These are phyloP conservation scores for Sus cebifrons DNA, from an alignment of 2,797 vertebrate genomes.

Conservation along the genomic window DNA sequence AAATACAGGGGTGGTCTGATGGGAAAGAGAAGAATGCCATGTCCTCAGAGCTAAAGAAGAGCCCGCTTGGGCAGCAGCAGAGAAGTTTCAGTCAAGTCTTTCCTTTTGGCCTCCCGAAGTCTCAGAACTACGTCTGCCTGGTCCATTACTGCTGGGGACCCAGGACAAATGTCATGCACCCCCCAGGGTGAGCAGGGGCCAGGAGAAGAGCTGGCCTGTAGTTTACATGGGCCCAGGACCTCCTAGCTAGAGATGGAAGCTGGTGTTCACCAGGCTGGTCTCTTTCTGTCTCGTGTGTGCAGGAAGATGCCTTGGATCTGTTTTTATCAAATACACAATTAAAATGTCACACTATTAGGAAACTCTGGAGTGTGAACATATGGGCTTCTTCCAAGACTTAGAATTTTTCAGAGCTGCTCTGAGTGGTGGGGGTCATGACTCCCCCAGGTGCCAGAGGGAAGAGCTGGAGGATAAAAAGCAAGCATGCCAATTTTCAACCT, in stretches of 20 bases:
- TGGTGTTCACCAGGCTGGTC: neutral
- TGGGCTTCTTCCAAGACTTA: slow-evolving; percentile 68
- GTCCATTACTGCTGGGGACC: neutral
- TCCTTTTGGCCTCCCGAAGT: neutral
- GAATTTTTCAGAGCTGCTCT: neutral
- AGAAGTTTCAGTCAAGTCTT: neutral
- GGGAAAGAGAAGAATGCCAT: neutral
- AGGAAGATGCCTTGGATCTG: slow-evolving; percentile 27
- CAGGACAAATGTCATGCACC: neutral
- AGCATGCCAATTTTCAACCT: slow-evolving; percentile 18
- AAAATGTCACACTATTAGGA: slow-evolving; percentile 77
- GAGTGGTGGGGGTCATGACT: neutral
- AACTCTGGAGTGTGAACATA: slow-evolving; percentile 74
- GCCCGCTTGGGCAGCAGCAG: neutral
- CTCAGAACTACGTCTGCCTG: neutral
- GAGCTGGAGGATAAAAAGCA: neutral
- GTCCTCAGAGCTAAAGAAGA: neutral
- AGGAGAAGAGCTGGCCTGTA: neutral
- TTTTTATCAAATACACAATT: slow-evolving; percentile 82
- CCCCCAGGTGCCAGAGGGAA: accelerated
- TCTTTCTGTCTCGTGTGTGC: neutral
- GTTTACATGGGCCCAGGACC: neutral
- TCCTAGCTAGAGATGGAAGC: neutral
- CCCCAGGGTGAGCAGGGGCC: neutral
- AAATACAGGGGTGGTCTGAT: neutral